Base-by-base conservation (phyloP, 2,113 vertebrate genomes). In the Gobius niger region DNA sequence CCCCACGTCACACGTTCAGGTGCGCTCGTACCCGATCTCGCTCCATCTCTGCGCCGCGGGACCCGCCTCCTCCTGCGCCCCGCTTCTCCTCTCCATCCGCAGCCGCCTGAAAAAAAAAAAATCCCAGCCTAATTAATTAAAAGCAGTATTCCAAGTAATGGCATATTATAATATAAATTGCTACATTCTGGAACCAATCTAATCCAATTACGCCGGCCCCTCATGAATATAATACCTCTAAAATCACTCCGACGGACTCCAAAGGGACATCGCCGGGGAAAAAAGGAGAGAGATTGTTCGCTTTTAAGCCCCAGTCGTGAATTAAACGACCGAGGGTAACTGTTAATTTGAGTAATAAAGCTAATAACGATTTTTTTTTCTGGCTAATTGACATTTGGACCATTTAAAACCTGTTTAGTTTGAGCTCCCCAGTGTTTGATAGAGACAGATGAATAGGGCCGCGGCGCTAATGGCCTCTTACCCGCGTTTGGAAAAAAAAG, bases 161-260 rank as follows among this genome's bases (percentile, higher is more conserved):
- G 92, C 91, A 93, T 93, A 94, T 94, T 93, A 93, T 92, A 94
- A 93, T 94, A 93, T 94, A 93, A 94, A 94, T 93, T 93, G 91
- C 92, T 93, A 94, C 93, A 94, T 93, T 94, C 93, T 94, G 92
- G 92, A 94, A 93, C 92, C 93, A 93, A 94, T 93, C 93, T 94
- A 94, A 94, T 94, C 93, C 92, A 93, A 94, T 94, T 94, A 94
- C 91, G 92, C 89, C 89, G 93, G 91, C 90, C 93, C 91, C 91
- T 92, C 87, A 91, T 93, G 93, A 94, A 94, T 94, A 92, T 93
- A 92, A 92, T 92, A 92, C 91, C 92, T 94, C 90, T 90, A 93
- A 92, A 94, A 93, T 93, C 92, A 93, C 93, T 92, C 88, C 82
- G 83, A 91, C 90, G 88, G 90, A 90, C 90, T 93, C 92, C 91